phyloP scores from a whole-genome alignment of 2,113 vertebrate genomes.

The Ploceus nigricollis region DNA sequence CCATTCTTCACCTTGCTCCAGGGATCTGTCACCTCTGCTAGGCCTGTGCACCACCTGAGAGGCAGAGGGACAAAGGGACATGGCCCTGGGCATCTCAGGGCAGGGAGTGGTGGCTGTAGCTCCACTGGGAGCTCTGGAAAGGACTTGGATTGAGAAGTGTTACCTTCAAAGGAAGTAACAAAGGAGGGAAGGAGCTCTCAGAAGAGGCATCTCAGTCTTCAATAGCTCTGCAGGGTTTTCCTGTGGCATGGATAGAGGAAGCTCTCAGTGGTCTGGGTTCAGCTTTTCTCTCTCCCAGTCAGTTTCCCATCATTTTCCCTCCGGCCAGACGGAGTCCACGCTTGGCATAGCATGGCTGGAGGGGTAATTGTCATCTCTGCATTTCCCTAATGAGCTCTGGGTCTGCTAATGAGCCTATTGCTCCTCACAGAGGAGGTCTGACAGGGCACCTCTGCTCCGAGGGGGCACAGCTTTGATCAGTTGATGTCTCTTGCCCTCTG shows the following conservation, averaged over 20 bases:
- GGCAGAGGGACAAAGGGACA: background rate
- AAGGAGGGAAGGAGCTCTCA: background rate
- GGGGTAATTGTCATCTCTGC: background rate
- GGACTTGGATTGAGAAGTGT: background rate
- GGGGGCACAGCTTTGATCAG: background rate
- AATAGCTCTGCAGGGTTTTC: background rate
- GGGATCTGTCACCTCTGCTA: background rate
- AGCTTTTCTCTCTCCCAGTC: background rate
- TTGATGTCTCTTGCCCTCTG: background rate
- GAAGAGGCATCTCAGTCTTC: background rate
- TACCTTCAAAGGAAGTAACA: too few species aligned
- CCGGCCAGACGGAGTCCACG: accelerated
- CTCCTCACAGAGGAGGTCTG: background rate
- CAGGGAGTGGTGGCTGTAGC: background rate
- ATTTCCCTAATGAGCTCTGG: background rate
- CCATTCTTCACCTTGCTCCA: background rate
- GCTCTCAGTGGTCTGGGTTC: background rate
- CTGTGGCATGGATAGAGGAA: background rate
- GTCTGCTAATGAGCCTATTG: background rate
- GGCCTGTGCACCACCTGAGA: background rate
- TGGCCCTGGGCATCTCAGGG: accelerated
- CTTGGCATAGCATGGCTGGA: background rate
- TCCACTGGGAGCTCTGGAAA: background rate
- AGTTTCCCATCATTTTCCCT: background rate
- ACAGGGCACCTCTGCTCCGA: background rate